Conservation (phyloP, 2,797 vertebrate genomes). For the Alca torda region DNA sequence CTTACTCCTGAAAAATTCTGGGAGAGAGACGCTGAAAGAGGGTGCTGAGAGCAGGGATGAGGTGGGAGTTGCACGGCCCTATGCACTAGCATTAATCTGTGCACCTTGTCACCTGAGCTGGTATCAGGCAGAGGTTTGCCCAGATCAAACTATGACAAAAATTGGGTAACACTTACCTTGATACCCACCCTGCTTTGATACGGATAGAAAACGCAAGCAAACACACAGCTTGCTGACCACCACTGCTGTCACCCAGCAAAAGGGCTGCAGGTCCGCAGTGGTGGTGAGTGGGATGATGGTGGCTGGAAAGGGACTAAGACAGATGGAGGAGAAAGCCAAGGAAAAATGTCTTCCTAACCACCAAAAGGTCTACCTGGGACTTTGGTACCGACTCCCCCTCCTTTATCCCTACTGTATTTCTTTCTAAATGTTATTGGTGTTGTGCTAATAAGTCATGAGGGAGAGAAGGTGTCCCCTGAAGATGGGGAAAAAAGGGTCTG, state of each 20-base stretch:
- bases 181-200: background rate
- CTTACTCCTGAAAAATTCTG: background rate
- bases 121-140: rapidly evolving
- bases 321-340: background rate
- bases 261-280: background rate
- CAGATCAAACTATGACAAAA: background rate
- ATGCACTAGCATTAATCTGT: rapidly evolving
- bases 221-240: background rate
- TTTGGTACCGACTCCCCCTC: background rate
- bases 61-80: background rate
- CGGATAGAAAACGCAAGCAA: background rate
- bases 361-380: background rate
- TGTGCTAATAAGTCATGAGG: background rate
- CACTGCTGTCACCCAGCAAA: background rate
- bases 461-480: background rate
- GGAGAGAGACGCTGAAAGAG: background rate
- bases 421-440: background rate
- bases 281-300: background rate
- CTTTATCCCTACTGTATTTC: background rate
- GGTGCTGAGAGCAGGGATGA: background rate
- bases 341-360: background rate
- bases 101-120: background rate
- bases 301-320: background rate
- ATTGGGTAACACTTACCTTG: background rate
- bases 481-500: background rate